A percentile compares a stretch with the other conserved stretches of the same genome.
Conservation (phyloP, 2,888 invertebrate genomes). For the Diploptera punctata region DNA sequence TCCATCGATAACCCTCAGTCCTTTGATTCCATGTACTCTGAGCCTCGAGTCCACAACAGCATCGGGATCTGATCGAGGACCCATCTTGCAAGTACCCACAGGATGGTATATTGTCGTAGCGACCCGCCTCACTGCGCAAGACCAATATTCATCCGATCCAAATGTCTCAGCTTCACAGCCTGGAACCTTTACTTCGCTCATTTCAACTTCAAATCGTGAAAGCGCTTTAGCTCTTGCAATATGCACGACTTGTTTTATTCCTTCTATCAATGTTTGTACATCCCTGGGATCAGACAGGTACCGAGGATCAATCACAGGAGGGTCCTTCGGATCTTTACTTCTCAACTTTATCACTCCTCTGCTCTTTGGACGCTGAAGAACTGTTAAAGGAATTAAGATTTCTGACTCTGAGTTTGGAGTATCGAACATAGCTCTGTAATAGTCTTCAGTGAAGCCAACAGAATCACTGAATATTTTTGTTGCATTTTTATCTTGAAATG, state of each 20-base stretch:
- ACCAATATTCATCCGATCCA: background rate
- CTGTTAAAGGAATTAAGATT: conserved; percentile 83
- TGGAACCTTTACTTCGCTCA: conserved; percentile 69
- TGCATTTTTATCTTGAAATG: background rate
- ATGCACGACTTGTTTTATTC: conserved; percentile 53
- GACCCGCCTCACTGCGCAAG: background rate
- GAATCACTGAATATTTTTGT: background rate
- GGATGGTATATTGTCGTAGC: background rate
- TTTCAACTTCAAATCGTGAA: conserved; percentile 75
- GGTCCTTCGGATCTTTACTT: conserved; percentile 83
- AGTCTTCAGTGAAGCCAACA: conserved; percentile 49
- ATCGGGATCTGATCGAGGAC: background rate
- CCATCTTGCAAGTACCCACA: background rate
- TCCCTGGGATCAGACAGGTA: conserved; percentile 70
- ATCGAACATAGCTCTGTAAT: conserved; percentile 36
- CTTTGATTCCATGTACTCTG: background rate
- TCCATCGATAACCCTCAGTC: background rate
- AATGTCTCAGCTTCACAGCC: conserved; percentile 66
- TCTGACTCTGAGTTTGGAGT: conserved; percentile 74
- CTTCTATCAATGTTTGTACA: conserved; percentile 80
- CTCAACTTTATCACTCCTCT: conserved; percentile 77
- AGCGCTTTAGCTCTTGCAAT: conserved; percentile 80
- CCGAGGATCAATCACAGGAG: conserved; percentile 89
- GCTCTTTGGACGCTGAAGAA: conserved; percentile 78
- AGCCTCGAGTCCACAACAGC: background rate